Conservation (phyloP, 2,888 invertebrate species). For the Chymomyza caudatula region DNA sequence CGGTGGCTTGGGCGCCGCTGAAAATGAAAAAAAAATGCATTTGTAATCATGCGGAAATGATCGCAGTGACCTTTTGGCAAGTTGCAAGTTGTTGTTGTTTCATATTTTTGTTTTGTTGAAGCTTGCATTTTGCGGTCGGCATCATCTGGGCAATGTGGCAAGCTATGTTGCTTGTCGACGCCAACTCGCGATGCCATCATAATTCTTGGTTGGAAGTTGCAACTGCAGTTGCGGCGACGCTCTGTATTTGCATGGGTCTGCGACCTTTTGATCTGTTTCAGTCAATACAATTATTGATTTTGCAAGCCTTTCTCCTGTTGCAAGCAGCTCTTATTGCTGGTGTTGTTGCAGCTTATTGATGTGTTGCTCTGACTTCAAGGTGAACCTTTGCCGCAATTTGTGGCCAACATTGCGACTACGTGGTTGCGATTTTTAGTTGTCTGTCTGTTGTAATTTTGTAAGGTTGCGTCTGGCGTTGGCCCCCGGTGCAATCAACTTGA, state of each 20-base stretch:
- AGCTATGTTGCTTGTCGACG: slow-evolving; percentile 37
- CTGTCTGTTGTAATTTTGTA: slow-evolving; percentile 1
- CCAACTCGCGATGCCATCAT: slow-evolving; percentile 8
- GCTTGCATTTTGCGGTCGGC: slow-evolving; percentile 37
- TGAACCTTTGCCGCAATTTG: slow-evolving; percentile 55
- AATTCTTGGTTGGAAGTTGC: slow-evolving; percentile 13
- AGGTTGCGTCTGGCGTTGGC: not conserved
- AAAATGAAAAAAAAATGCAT: slow-evolving; percentile 56
- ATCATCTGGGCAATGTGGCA: slow-evolving; percentile 29
- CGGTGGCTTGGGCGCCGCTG: slow-evolving; percentile 27
- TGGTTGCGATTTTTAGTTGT: slow-evolving; percentile 34
- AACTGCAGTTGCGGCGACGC: too few relatives aligned
- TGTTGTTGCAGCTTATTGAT: slow-evolving; percentile 28
- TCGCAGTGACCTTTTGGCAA: slow-evolving; percentile 75
- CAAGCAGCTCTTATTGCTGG: not conserved
- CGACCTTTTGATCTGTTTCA: slow-evolving; percentile 74
- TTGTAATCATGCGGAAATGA: slow-evolving; percentile 77
- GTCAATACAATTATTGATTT: slow-evolving; percentile 71
- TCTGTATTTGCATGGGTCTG: slow-evolving; percentile 45
- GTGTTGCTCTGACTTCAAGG: slow-evolving; percentile 37
- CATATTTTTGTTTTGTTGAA: slow-evolving; percentile 8
- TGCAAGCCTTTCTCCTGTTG: slow-evolving; percentile 43
- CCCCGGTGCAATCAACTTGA: slow-evolving; percentile 56
- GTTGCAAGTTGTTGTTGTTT: slow-evolving; percentile 38
- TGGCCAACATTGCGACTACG: slow-evolving; percentile 33